Base-by-base conservation (phyloP, 2,113 vertebrate genomes). In the Trematomus loennbergii region DNA sequence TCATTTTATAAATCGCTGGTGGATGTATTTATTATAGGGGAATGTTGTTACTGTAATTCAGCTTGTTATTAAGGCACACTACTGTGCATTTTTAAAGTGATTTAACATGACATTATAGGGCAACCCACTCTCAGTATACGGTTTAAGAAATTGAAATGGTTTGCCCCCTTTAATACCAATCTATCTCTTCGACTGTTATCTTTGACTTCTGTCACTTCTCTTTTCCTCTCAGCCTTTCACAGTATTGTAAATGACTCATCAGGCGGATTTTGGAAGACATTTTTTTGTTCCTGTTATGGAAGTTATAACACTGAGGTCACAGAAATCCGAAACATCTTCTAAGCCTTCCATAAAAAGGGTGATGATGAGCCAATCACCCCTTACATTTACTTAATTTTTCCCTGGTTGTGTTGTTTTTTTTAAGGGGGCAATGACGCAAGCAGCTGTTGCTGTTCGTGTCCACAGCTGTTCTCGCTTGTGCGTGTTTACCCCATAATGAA, bases 391-490 rank as follows among this genome's bases (percentile, higher is more conserved):
- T 53, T 64, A 22, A n/a, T 66, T 70, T 43, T 16, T 36, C 13
- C 2, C 40, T 53, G 4, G 16, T 61, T 50, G 15, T 79, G 65
- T 64, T 72, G 13, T 59, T 58, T 36, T 36, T 36, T 59, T 55
- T 72, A 1, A 57, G 29, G 25, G 29, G 29, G 61, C 67, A 55
- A 76, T 73, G 76, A 60, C 45, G 29, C 36, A 25, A 54, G 40
- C 54, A 68, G 65, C 48, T 48, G 25, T 59, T 48, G 22, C 48
- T 33, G 15, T 13, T 45, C 46, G 29, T 54, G 11, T 59, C 6
- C 17, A 40, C 59, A 75, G 60, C 59, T 79, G 78, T 17, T 84
- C 18, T 63, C 25, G 52, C 58, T 53, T 55, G 17, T 69, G 50
- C 22, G 9, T 50, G 43, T 72, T 17, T 54, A 20, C 4, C 49